phyloP scores from a whole-genome alignment of 2,113 vertebrate species.

The Pheucticus melanocephalus region DNA sequence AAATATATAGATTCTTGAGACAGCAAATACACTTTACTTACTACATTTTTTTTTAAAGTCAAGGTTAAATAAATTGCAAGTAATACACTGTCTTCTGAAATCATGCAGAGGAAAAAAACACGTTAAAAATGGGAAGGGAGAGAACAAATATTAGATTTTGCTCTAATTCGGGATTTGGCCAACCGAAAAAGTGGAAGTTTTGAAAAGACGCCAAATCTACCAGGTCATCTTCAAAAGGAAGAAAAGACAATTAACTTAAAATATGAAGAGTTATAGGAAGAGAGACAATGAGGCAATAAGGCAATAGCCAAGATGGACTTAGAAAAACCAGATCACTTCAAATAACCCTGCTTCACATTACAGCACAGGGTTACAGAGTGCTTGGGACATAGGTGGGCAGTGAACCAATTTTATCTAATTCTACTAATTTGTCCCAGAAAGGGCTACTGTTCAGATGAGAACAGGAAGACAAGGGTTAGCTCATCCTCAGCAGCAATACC shows the following conservation, averaged over 20 bases:
- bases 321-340: neutral
- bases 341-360: neutral
- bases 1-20: neutral
- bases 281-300: neutral
- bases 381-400: neutral
- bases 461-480: neutral
- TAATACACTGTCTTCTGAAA: neutral
- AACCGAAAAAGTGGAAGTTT: neutral
- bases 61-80: neutral
- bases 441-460: neutral
- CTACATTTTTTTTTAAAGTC: neutral
- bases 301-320: neutral
- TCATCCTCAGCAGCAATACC: neutral
- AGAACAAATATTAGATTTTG: neutral
- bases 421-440: neutral
- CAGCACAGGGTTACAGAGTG: neutral
- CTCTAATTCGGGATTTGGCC: neutral
- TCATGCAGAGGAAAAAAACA: neutral
- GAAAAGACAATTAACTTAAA: neutral
- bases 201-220: neutral
- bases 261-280: neutral
- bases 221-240: neutral
- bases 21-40: neutral
- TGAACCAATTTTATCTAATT: neutral
- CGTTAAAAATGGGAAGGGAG: neutral